These are phyloP conservation scores for Apogon hyalosoma DNA, from an alignment of 2,797 vertebrate genomes.

Conservation along the genomic window DNA sequence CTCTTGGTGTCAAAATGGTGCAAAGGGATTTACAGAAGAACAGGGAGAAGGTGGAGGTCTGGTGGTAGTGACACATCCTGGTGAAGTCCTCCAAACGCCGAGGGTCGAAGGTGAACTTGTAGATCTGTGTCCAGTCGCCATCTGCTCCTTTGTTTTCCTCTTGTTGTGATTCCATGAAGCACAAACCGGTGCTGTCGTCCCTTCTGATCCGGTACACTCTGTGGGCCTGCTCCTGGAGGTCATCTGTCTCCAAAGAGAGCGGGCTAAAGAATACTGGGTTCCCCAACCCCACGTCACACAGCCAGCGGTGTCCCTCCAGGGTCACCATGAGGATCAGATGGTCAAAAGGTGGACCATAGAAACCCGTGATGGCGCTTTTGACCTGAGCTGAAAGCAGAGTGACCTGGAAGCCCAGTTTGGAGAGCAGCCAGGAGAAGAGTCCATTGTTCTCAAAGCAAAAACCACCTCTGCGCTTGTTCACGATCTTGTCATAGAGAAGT, in stretches of 20 bases:
- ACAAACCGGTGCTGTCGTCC: neutral
- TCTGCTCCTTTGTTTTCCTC: constrained; percentile 41
- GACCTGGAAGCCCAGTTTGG: constrained; percentile 76
- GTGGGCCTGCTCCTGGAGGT: constrained; percentile 75
- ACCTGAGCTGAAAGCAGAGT: constrained; percentile 79
- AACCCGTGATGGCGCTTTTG: constrained; percentile 37
- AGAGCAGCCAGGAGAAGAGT: constrained; percentile 85
- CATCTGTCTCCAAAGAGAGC: constrained; percentile 75
- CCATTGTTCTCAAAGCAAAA: constrained; percentile 86
- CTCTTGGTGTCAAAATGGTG: constrained; percentile 65
- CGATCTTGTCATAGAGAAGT: constrained; percentile 83
- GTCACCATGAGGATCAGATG: constrained; percentile 80
- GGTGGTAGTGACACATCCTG: constrained; percentile 84
- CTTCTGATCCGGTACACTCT: constrained; percentile 73
- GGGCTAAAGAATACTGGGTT: constrained; percentile 66
- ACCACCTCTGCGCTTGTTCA: constrained; percentile 75
- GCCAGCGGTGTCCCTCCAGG: constrained; percentile 73
- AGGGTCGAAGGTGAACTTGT: constrained; percentile 82
- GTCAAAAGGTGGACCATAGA: constrained; percentile 81
- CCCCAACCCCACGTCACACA: constrained; percentile 85
- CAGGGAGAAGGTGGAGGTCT: constrained; percentile 81
- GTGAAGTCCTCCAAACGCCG: constrained; percentile 73
- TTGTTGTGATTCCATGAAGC: constrained; percentile 72
- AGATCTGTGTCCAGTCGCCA: constrained; percentile 70
- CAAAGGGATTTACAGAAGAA: constrained; percentile 86